phyloP scores from a whole-genome alignment of 1,140 invertebrate species.

The Scaptomyza pallida region DNA sequence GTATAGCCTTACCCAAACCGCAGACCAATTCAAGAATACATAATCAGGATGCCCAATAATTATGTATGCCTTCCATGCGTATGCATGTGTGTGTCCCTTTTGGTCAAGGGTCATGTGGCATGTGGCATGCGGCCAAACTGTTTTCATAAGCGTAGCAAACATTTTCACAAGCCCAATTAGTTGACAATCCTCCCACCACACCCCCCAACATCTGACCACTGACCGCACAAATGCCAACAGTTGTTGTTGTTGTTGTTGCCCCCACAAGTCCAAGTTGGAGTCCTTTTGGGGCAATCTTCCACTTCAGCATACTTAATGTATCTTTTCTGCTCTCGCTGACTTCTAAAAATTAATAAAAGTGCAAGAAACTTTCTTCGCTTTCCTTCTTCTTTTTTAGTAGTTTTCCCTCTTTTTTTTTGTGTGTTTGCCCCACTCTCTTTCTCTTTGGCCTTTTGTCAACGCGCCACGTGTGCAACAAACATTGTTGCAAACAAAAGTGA shows the following conservation, averaged over 20 bases:
- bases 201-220: constrained; percentile 50
- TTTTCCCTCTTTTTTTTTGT: constrained; percentile 24
- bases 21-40: constrained; percentile 10
- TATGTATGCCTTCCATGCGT: constrained; percentile 4
- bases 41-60: constrained; percentile 40
- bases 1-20: background rate
- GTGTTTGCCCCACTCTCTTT: constrained; percentile 17
- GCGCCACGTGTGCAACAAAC: constrained; percentile 68
- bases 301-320: constrained; percentile 34
- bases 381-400: constrained; percentile 4
- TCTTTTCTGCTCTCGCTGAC: constrained; percentile 31
- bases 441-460: constrained; percentile 67
- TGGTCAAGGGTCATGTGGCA: constrained; percentile 75
- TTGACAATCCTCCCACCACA: constrained; percentile 49
- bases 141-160: constrained; percentile 80
- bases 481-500: constrained; percentile 80
- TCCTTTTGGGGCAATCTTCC: constrained; percentile 24
- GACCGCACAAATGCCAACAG: constrained; percentile 65
- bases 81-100: constrained; percentile 42
- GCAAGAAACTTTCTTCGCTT: constrained; percentile 65
- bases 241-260: constrained; percentile 14
- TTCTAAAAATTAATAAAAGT: constrained; percentile 78
- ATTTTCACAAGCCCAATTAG: constrained; percentile 81
- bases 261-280: constrained; percentile 7
- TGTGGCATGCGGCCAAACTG: constrained; percentile 70